Conservation (phyloP, 2,113 vertebrate species). For the Ceyx cyanopectus region DNA sequence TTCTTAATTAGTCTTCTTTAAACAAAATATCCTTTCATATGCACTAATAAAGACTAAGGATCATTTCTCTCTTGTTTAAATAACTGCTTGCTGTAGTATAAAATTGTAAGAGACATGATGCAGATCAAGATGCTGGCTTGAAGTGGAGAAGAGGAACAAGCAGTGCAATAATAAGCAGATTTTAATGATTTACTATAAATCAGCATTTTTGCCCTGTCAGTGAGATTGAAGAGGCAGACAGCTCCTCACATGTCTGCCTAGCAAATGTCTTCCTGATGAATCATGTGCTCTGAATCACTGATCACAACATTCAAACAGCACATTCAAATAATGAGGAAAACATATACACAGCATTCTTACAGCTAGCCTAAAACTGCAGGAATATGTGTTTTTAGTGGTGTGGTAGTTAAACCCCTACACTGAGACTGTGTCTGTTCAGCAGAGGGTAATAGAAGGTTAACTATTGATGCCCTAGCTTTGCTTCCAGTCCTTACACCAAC, state of each 20-base stretch:
- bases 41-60: constrained; percentile 84
- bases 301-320: constrained; percentile 87
- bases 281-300: constrained; percentile 89
- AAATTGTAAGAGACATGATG: constrained; percentile 84
- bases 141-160: constrained; percentile 84
- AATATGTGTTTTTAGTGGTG: constrained; percentile 73
- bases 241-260: constrained; percentile 87
- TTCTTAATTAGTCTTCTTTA: constrained; percentile 87
- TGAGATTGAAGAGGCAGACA: constrained; percentile 92
- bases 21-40: constrained; percentile 83
- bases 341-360: constrained; percentile 78
- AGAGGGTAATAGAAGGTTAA: constrained; percentile 71
- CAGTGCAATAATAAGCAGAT: constrained; percentile 90
- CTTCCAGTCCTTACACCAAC: constrained; percentile 54
- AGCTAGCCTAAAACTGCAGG: constrained; percentile 72
- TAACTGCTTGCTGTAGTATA: constrained; percentile 85
- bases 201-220: constrained; percentile 94
- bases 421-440: constrained; percentile 62
- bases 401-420: constrained; percentile 63
- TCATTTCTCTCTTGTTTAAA: constrained; percentile 82
- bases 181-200: constrained; percentile 96
- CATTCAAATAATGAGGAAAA: constrained; percentile 86
- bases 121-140: constrained; percentile 83
- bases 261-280: constrained; percentile 92
- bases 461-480: constrained; percentile 66